Evolutionary conservation across 2,113 vertebrate genomes (phyloP), one percentile per base, ranked within the genome.

Genomic region (Todiramphus saurophagus): DNA sequence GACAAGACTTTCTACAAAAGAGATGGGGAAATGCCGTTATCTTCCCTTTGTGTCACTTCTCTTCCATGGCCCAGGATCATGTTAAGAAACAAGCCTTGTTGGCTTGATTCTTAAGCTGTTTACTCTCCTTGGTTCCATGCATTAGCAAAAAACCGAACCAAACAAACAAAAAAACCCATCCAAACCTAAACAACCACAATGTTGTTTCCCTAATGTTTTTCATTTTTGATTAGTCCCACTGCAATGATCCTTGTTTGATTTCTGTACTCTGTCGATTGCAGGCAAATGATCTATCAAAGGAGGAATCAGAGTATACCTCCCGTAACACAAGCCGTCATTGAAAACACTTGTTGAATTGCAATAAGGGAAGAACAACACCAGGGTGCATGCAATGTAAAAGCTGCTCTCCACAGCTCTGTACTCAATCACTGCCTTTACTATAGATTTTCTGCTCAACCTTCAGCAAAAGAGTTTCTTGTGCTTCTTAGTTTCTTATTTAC

Each of bases 311-410:
- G 90, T 35, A 79, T 18, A 56, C 39, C 46, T 82, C 48, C 51
- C 68, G 68, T 53, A 81, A 44, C 0, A 2, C 14, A 20, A 56
- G 35, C 12, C 46, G 30, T 92, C 94, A 91, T 88, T 95, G 88
- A 96, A 97, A 97, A 96, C 72, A 92, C 68, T 11, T 37, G 1
- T 75, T 95, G 74, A 84, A 94, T 95, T 91, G 96, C 89, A 31
- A 18, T 39, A 64, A 90, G 48, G 51, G 67, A 81, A 94, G 39
- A 90, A 41, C 13, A 39, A 30, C 25, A 59, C 5, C 17, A 30
- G 4, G 2, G 28, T 2, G 0, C 43, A 55, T 2, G n/a, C 1
- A 6, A 31, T 9, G 10, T 33, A 59, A 91, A 69, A 63, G 63
- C 1, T 16, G 5, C 19, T 58, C 69, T 89, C 53, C 83, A 75